phyloP scores from a whole-genome alignment of 2,888 invertebrate species.

The Lymantria dispar region DNA sequence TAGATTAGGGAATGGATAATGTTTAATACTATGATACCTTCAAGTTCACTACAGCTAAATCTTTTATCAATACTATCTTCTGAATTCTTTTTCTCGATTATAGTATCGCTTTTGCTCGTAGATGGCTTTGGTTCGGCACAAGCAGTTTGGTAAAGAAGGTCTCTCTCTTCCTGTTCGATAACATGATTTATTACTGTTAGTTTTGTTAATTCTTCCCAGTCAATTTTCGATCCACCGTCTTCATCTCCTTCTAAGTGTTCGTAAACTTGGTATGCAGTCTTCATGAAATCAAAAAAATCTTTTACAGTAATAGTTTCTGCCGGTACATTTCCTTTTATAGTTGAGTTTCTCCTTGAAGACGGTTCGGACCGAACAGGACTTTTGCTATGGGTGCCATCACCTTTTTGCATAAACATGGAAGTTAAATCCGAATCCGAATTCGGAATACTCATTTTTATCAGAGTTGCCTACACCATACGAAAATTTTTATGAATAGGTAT shows the following conservation, averaged over 20 bases:
- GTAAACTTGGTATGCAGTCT: slow-evolving; percentile 87
- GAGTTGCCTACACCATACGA: slow-evolving; percentile 14
- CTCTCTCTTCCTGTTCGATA: slow-evolving; percentile 71
- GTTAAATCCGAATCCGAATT: slow-evolving; percentile 57
- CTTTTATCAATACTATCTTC: slow-evolving; percentile 56
- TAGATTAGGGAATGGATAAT: no score
- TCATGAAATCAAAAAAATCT: slow-evolving; percentile 88
- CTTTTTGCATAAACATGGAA: slow-evolving; percentile 68
- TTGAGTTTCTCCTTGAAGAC: slow-evolving; percentile 48
- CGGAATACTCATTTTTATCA: slow-evolving; percentile 58
- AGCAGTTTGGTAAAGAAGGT: slow-evolving; percentile 61
- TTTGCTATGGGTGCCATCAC: slow-evolving; percentile 35
- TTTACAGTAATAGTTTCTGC: slow-evolving; percentile 86
- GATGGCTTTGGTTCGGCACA: slow-evolving; percentile 55
- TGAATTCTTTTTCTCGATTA: slow-evolving; percentile 49
- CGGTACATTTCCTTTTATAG: slow-evolving; percentile 41
- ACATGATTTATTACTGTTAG: slow-evolving; percentile 74
- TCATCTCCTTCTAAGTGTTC: slow-evolving; percentile 72
- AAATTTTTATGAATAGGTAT: slow-evolving; percentile 17
- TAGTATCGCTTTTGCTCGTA: slow-evolving; percentile 66
- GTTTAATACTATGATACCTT: slow-evolving; percentile 42
- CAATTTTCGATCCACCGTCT: slow-evolving; percentile 66
- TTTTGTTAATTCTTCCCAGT: slow-evolving; percentile 79
- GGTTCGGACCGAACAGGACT: slow-evolving; percentile 44
- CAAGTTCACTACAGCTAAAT: slow-evolving; percentile 67